Base-by-base conservation (phyloP, 2,113 vertebrate genomes). In the Fulmarus glacialis region DNA sequence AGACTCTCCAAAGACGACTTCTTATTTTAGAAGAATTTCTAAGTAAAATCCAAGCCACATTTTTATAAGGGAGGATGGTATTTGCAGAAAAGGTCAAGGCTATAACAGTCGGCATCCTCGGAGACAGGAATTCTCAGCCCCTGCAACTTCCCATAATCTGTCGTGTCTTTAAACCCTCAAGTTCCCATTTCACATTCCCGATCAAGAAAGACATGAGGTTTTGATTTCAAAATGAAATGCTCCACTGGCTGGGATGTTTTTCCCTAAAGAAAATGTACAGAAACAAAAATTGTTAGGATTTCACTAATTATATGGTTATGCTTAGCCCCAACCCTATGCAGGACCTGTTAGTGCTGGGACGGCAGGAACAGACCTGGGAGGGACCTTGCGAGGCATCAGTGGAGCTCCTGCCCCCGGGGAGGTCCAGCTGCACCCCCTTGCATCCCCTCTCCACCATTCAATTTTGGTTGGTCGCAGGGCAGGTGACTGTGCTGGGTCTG, bases 11-110 rank as follows among this genome's bases (percentile, higher is more conserved):
- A 82, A 89, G 71, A 64, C 1, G 4, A 18, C 62, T 87, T 74
- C 80, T 92, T 94, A 43, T 87, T 96, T 93, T 92, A 93, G 87
- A 96, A 94, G 89, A 89, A 96, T 94, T 96, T 92, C 71, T 86
- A 97, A 91, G 89, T 88, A 63, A 95, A 95, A 87, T 95, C 87
- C 95, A 91, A 96, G 66, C 93, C 89, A 48, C 89, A 40, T 91
- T 97, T 95, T 97, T 95, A 95, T 91, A 96, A 96, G 88, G 85
- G 42, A 95, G 77, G 89, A 93, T 95, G 93, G 67, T 80, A 97
- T 97, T 97, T 97, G 92, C 93, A 96, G 94, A 55, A 95, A 96
- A 97, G 96, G 92, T 85, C 92, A 89, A 75, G 85, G 89, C 96
- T 93, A 38, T 91, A 56, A 93, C 86, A 95, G 91, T 80, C 67